These are phyloP conservation scores for Azemiops feae DNA, from an alignment of 2,113 vertebrate genomes.

Conservation along the genomic window DNA sequence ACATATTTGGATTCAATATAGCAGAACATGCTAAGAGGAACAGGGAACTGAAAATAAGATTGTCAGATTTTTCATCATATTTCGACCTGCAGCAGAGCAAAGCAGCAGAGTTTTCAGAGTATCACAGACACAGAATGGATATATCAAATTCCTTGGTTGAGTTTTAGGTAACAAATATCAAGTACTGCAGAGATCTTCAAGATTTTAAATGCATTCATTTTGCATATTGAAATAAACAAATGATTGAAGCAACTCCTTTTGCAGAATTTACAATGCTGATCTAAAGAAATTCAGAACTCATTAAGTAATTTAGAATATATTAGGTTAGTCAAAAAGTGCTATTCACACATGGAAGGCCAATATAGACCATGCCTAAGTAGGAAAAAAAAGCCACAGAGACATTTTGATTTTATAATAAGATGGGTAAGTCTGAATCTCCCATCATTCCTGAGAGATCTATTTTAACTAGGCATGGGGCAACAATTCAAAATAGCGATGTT, in stretches of 20 bases:
- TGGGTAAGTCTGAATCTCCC: not conserved
- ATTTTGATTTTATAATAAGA: not conserved
- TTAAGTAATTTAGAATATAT: not conserved
- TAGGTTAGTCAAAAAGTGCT: not conserved
- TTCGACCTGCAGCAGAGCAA: not conserved
- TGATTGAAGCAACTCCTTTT: not conserved
- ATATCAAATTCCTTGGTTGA: not conserved
- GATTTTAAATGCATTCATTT: not conserved
- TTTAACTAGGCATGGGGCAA: not conserved
- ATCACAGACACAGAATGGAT: not conserved
- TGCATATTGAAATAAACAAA: not conserved
- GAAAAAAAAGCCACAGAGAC: not conserved
- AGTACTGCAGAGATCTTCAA: not conserved
- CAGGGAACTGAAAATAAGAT: not conserved
- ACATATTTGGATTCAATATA: rapidly evolving
- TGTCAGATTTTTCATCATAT: not conserved
- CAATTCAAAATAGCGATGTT: not conserved
- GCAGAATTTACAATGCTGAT: not conserved
- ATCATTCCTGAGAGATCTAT: not conserved
- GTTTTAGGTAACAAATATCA: not conserved
- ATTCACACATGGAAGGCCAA: not conserved
- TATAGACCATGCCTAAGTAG: not conserved
- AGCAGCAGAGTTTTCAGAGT: not conserved
- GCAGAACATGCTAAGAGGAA: not conserved
- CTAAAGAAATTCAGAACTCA: not conserved